These are phyloP conservation scores for Indicator maculatus DNA, from an alignment of 2,113 vertebrate species.

Conservation along the genomic window DNA sequence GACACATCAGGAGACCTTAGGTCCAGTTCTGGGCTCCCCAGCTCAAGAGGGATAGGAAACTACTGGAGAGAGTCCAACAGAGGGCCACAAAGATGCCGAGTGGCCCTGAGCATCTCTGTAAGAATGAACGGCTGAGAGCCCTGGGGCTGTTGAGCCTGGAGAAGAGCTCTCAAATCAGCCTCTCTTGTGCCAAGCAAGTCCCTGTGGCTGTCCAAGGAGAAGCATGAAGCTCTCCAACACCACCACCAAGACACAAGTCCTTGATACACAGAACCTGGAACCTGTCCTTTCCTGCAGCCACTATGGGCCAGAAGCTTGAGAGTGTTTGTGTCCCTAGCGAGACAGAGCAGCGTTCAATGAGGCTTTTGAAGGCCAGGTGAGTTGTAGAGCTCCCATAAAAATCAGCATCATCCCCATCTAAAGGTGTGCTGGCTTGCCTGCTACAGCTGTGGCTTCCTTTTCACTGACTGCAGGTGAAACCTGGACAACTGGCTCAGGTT, in stretches of 20 bases:
- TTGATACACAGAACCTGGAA: rapidly evolving
- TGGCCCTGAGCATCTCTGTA: no score
- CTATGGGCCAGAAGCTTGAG: rapidly evolving
- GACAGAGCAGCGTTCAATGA: neutral
- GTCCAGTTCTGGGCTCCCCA: no score
- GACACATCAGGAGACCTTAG: no score
- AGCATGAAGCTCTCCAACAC: neutral
- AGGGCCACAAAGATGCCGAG: no score
- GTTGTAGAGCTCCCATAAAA: neutral
- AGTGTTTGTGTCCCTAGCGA: neutral
- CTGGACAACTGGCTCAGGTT: neutral
- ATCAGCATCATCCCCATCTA: neutral
- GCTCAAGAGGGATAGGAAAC: no score
- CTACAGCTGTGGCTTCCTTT: neutral
- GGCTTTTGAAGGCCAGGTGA: neutral
- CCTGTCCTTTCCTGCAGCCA: neutral
- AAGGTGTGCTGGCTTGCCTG: neutral
- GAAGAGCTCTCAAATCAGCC: neutral
- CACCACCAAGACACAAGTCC: neutral
- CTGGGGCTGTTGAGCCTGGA: no score
- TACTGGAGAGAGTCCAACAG: no score
- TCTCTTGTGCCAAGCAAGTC: no score
- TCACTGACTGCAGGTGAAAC: neutral
- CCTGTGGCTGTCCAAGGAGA: neutral
- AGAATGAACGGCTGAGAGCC: no score